Evolutionary conservation across 2,797 vertebrate species (phyloP).

Genomic region (Enteromius anoplus): DNA sequence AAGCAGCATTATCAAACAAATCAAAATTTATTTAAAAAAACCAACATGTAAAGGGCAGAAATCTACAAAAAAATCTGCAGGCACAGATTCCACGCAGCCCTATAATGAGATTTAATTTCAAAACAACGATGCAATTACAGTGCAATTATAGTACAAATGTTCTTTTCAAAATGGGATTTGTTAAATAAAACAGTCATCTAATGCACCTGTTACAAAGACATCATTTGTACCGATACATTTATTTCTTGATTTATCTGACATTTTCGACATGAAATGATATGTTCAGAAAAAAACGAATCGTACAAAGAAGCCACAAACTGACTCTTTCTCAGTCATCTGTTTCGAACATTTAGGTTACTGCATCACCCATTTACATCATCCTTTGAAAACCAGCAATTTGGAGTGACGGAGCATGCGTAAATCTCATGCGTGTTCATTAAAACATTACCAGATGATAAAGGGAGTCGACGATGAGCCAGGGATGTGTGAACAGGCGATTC

Average conservation of each 20-base stretch:
- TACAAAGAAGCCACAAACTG: background rate
- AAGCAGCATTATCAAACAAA: background rate
- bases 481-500: constrained; percentile 56
- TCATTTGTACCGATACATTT: background rate
- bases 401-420: constrained; percentile 54
- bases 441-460: constrained; percentile 42
- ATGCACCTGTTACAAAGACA: background rate
- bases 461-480: constrained; percentile 36
- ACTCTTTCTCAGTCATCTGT: constrained; percentile 25
- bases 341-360: background rate
- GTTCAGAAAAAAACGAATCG: background rate
- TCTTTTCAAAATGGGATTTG: constrained; percentile 5
- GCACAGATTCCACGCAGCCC: background rate
- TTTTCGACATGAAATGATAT: background rate
- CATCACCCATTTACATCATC: background rate
- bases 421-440: constrained; percentile 70
- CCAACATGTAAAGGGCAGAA: background rate
- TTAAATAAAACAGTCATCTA: background rate
- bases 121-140: background rate
- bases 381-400: constrained; percentile 24
- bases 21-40: background rate
- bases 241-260: background rate
- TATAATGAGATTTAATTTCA: background rate
- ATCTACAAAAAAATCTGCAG: background rate
- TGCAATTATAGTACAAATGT: background rate